Evolutionary conservation across 2,113 vertebrate genomes (phyloP).

Genomic region (Actenoides lindsayi): DNA sequence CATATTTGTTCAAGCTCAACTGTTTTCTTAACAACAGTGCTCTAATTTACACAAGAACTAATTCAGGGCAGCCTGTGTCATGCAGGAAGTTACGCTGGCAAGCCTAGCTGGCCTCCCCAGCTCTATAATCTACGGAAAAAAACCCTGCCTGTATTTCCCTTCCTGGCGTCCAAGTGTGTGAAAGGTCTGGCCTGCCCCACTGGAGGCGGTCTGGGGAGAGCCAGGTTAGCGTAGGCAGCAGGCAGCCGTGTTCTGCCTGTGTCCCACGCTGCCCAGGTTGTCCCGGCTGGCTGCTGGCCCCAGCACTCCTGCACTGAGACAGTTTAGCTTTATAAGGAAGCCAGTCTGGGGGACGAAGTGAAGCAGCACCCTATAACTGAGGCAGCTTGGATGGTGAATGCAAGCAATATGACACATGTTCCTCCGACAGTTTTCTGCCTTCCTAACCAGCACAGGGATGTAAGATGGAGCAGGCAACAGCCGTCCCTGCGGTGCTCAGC

Average conservation of each 20-base stretch:
- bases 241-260: neutral
- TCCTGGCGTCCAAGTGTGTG: slow-evolving; percentile 58
- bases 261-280: neutral
- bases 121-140: slow-evolving; percentile 57
- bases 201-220: slow-evolving; percentile 6
- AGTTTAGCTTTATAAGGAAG: slow-evolving; percentile 49
- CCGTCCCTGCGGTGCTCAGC: accelerated
- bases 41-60: slow-evolving; percentile 37
- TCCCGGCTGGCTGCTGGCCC: neutral
- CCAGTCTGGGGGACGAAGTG: accelerated
- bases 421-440: neutral
- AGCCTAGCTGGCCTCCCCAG: neutral
- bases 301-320: accelerated
- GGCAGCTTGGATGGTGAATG: neutral
- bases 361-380: neutral
- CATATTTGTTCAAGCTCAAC: neutral
- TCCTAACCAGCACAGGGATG: neutral
- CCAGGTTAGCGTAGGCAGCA: neutral
- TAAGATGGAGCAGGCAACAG: neutral
- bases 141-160: slow-evolving; percentile 47
- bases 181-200: slow-evolving; percentile 60
- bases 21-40: slow-evolving; percentile 19
- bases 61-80: slow-evolving; percentile 44
- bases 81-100: slow-evolving; percentile 22
- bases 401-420: neutral